Percentiles rank a stretch among this genome's conserved stretches.
These are phyloP conservation scores for Chesias legatella DNA, from an alignment of 2,888 invertebrate species.

Conservation along the genomic window DNA sequence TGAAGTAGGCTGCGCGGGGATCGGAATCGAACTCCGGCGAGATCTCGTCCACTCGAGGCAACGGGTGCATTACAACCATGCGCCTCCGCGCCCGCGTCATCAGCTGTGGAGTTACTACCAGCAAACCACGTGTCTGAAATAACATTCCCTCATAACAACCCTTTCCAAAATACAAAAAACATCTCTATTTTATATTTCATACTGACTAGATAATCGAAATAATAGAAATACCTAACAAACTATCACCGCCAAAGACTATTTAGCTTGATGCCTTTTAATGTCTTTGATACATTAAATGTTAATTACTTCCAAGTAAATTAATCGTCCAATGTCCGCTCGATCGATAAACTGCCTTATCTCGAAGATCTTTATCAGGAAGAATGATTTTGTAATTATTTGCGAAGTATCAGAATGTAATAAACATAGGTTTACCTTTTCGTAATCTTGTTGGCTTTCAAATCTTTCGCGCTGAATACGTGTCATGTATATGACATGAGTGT, in stretches of 20 bases:
- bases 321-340: too few relatives aligned
- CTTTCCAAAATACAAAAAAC: too few relatives aligned
- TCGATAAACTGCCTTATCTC: too few relatives aligned
- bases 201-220: too few relatives aligned
- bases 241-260: too few relatives aligned
- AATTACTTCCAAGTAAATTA: too few relatives aligned
- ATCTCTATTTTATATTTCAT: too few relatives aligned
- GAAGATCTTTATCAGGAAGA: too few relatives aligned
- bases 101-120: slow-evolving; percentile 95
- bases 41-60: slow-evolving; percentile 97
- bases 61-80: slow-evolving; percentile 98
- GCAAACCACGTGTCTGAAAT: slow-evolving; percentile 90
- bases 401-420: background rate
- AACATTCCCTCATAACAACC: background rate
- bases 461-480: slow-evolving; percentile 98
- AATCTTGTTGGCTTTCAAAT: slow-evolving; percentile 91
- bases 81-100: slow-evolving; percentile 96
- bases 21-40: slow-evolving; percentile 97
- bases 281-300: too few relatives aligned
- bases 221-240: too few relatives aligned
- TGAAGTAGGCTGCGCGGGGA: slow-evolving; percentile 98
- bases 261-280: too few relatives aligned
- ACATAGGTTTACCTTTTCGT: slow-evolving; percentile 84
- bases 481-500: slow-evolving; percentile 98
- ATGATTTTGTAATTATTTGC: too few relatives aligned